A percentile compares a stretch with the other conserved stretches of the same genome.
phyloP scores from a whole-genome alignment of 1,140 invertebrate species.

The Aphelenchoides avenae region DNA sequence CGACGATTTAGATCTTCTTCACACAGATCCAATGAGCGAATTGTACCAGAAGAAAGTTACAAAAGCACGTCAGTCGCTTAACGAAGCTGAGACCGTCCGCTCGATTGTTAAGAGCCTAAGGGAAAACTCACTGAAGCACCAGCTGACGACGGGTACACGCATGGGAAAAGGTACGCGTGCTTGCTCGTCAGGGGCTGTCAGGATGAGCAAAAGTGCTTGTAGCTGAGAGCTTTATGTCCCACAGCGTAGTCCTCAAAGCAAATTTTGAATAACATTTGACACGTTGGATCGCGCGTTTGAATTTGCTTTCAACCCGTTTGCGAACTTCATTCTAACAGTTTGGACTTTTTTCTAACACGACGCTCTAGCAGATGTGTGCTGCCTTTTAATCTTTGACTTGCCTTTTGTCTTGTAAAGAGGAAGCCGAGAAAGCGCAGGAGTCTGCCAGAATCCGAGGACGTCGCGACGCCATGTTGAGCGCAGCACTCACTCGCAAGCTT shows the following conservation, averaged over 20 bases:
- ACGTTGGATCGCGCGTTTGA: no score
- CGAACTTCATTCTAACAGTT: background rate
- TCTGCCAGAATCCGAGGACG: constrained; percentile 30
- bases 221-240: no score
- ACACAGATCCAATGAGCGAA: constrained; percentile 82
- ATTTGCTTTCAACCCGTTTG: no score
- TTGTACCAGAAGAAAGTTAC: constrained; percentile 79
- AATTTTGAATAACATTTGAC: no score
- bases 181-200: background rate
- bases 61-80: constrained; percentile 81
- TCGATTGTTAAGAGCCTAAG: constrained; percentile 84
- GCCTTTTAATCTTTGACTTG: background rate
- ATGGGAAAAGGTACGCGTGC: constrained; percentile 67
- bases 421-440: constrained; percentile 12
- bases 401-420: constrained; percentile 15
- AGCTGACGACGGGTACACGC: constrained; percentile 70
- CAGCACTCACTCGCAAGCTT: constrained; percentile 45
- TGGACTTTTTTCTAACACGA: constrained; percentile 1
- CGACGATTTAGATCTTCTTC: constrained; percentile 71
- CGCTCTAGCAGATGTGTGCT: background rate
- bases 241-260: no score
- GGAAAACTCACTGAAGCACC: constrained; percentile 87
- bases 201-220: background rate
- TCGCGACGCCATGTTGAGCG: constrained; percentile 37
- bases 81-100: constrained; percentile 67